Conservation (phyloP, 30 jellyfish, hydroid and myxozoan species). For the Chrysaora quinquecirrha region DNA sequence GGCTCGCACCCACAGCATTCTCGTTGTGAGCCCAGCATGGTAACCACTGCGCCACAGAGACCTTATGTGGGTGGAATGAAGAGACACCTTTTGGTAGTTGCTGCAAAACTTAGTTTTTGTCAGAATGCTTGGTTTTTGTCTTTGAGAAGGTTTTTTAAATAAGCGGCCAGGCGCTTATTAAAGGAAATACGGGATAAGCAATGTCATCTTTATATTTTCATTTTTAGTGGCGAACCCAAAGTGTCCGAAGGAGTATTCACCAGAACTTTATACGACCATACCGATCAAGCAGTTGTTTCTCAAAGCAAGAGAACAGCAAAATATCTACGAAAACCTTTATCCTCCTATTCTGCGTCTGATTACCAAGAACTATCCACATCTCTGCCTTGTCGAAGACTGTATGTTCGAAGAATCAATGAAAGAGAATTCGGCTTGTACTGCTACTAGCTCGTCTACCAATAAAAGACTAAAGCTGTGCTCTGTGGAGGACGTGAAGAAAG, state of each 20-base stretch:
- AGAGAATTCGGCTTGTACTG: slow-evolving; percentile 8
- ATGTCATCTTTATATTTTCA: no score
- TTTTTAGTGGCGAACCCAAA: slow-evolving; percentile 67
- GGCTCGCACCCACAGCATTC: no score
- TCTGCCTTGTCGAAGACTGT: slow-evolving; percentile 94
- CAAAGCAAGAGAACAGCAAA: slow-evolving; percentile 62
- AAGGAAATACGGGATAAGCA: no score
- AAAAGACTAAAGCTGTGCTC: slow-evolving; percentile 19
- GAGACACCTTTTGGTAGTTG: no score
- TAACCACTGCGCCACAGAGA: no score
- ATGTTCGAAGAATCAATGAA: slow-evolving; percentile 83
- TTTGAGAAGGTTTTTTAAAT: no score
- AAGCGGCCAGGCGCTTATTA: no score
- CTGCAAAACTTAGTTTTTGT: no score
- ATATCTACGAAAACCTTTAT: slow-evolving; percentile 72
- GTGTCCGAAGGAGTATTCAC: slow-evolving; percentile 77
- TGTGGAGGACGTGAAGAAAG: slow-evolving; percentile 47
- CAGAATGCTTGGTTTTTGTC: no score
- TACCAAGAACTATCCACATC: slow-evolving; percentile 91
- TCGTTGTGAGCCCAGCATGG: no score
- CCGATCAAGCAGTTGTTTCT: slow-evolving; percentile 92
- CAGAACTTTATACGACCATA: slow-evolving; percentile 69
- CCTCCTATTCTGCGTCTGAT: slow-evolving; percentile 89
- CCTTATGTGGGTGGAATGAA: no score
- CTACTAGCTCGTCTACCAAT: background rate